A percentile compares a stretch with the other conserved stretches of the same genome.
phyloP scores from a whole-genome alignment of 2,113 vertebrate species.

The Tautogolabrus adspersus region DNA sequence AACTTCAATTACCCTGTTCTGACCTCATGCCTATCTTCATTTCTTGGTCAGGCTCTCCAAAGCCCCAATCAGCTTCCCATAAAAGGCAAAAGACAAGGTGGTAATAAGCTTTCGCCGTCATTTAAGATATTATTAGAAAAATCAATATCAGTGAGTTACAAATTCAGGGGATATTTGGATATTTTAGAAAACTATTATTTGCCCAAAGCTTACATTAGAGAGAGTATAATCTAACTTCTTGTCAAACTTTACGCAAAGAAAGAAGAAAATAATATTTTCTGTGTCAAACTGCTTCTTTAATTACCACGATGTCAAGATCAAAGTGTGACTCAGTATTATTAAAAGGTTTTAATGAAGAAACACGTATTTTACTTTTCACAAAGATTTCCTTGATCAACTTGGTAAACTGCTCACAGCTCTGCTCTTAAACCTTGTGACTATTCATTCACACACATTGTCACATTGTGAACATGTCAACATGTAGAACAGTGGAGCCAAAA shows the following conservation, averaged over 20 bases:
- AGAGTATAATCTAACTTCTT: background rate
- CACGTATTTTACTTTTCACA: no score
- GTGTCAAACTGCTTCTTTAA: no score
- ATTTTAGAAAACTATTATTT: background rate
- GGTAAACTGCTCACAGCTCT: no score
- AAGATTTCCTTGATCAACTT: no score
- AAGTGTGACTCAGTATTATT: background rate
- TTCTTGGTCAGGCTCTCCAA: conserved; percentile 5
- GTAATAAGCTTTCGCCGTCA: background rate
- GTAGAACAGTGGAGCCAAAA: no score
- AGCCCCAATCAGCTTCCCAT: conserved; percentile 2
- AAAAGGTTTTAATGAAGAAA: no score
- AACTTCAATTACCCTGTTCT: conserved; percentile 3
- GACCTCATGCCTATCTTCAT: background rate
- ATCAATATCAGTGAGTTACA: background rate
- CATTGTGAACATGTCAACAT: no score
- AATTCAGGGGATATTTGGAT: background rate
- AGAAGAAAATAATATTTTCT: no score
- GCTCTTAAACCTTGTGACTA: no score
- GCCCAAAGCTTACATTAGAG: no score
- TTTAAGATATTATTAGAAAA: conserved; percentile 1
- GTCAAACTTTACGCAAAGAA: no score
- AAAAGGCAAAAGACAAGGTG: conserved; percentile 31
- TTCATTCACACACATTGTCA: no score
- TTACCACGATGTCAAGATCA: background rate